Evolutionary conservation across 2,797 vertebrate species (phyloP), one percentile per base, ranked within the genome.

Genomic region (Halcyon leucocephala): DNA sequence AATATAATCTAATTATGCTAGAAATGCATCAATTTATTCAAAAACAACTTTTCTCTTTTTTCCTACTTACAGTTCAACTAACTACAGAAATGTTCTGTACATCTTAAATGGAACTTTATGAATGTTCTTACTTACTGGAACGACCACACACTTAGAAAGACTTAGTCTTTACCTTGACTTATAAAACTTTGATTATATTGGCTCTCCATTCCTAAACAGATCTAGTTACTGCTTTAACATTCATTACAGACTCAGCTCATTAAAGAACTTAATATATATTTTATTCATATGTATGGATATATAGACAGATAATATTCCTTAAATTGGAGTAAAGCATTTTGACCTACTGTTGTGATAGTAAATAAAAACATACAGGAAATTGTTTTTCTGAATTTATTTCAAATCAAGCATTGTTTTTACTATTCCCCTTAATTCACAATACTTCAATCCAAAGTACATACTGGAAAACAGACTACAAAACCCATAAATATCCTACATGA

Each of bases 1-100:
- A 92, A 82, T 61, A 73, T 37, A 90, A 89, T 72, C 39, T 82
- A 84, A 74, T 85, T 91, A 73, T n/a, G 85, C 52, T 74, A 74
- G 29, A 74, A 93, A 74, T 49, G 5, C 25, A 69, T 16, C 70
- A 55, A 85, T 31, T 57, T 69, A 82, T 62, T 79, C 39, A 93
- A 79, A 51, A 37, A 33, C 31, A 46, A 39, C 11, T 29, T 46
- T 41, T 26, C 42, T 41, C 24, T 29, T 26, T 72, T 87, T 67
- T 33, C 22, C 66, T 86, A 12, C 22, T 92, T 78, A 67, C 5
- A 42, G 46, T 49, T 76, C 58, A 65, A 88, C 55, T 83, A 94
- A 93, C 41, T 89, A 51, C 46, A 93, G 83, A 94, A 95, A 91
- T 37, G 15, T 51, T 80, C 87, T 35, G 41, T 79, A 58, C 62